A percentile compares a stretch with the other conserved stretches of the same genome.
These are phyloP conservation scores for Pollimyrus isidori DNA, from an alignment of 2,113 vertebrate species.

Conservation along the genomic window DNA sequence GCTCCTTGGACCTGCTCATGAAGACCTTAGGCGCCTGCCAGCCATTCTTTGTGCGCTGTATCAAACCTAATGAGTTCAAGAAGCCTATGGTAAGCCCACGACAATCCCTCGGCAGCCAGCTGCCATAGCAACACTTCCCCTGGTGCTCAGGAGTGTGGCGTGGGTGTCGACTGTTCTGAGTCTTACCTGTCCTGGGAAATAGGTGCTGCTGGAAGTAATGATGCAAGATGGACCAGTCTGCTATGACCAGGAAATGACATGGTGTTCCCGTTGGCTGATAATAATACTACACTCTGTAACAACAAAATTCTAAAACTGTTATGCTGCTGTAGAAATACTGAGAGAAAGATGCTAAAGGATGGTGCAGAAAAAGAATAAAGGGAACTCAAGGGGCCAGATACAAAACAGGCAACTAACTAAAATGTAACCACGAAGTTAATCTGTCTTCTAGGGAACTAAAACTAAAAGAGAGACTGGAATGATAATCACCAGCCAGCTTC, in stretches of 20 bases:
- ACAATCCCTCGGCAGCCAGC: neutral
- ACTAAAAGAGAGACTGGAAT: neutral
- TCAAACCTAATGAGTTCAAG: conserved; percentile 98
- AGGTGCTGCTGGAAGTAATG: neutral
- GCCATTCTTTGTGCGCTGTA: conserved; percentile 97
- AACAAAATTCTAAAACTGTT: neutral
- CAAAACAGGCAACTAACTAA: neutral
- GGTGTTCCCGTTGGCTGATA: neutral
- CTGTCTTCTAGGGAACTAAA: neutral
- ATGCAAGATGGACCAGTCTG: neutral
- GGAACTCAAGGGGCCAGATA: neutral
- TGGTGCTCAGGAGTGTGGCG: neutral
- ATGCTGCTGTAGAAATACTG: neutral
- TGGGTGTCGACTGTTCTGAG: neutral
- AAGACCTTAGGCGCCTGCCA: conserved; percentile 87
- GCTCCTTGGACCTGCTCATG: conserved; percentile 95
- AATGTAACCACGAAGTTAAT: neutral
- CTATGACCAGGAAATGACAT: neutral
- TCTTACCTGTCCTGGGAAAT: neutral
- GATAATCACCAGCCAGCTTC: neutral
- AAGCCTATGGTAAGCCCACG: conserved; percentile 87
- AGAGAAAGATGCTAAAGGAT: neutral
- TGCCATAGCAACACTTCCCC: neutral
- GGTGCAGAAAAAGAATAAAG: no score
- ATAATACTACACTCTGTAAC: neutral